Evolutionary conservation across 2,888 invertebrate genomes (phyloP).

Genomic region (Zaprionus obscuricornis): DNA sequence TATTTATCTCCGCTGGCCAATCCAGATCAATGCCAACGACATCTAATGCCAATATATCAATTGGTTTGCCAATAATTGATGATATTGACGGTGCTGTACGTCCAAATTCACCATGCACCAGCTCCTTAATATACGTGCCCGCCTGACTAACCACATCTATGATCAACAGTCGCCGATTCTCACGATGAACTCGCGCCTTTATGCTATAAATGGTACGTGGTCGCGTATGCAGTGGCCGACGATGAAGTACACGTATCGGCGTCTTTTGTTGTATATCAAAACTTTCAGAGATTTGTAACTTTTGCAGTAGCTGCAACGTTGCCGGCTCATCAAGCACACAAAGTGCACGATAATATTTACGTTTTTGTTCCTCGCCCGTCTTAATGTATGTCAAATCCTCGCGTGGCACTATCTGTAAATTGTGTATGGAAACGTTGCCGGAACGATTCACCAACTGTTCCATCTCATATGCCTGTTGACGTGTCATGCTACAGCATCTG

Average conservation of each 20-base stretch:
- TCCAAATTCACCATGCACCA: slow-evolving; percentile 97
- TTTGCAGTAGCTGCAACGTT: slow-evolving; percentile 85
- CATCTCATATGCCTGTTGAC: slow-evolving; percentile 84
- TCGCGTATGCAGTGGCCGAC: slow-evolving; percentile 90
- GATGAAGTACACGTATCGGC: slow-evolving; percentile 94
- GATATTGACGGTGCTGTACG: slow-evolving; percentile 92
- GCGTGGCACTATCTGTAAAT: slow-evolving; percentile 88
- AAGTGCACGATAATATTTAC: slow-evolving; percentile 93
- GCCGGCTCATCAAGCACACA: slow-evolving; percentile 85
- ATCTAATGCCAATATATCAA: slow-evolving; percentile 96
- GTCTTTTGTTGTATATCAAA: slow-evolving; percentile 91
- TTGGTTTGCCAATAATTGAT: slow-evolving; percentile 87
- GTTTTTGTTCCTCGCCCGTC: slow-evolving; percentile 93
- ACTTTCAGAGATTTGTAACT: slow-evolving; percentile 81
- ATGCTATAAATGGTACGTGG: slow-evolving; percentile 87
- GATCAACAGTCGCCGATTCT: slow-evolving; percentile 84
- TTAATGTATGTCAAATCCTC: slow-evolving; percentile 89
- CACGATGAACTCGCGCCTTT: slow-evolving; percentile 85
- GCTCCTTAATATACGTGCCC: slow-evolving; percentile 98
- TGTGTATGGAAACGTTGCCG: slow-evolving; percentile 85
- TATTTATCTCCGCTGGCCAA: slow-evolving; percentile 86
- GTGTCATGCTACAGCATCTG: slow-evolving; percentile 84
- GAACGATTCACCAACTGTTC: slow-evolving; percentile 85
- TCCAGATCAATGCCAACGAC: slow-evolving; percentile 90
- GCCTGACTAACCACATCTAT: slow-evolving; percentile 92